These are phyloP conservation scores for Tylochromis polylepis DNA, from an alignment of 2,113 vertebrate genomes.

Conservation along the genomic window DNA sequence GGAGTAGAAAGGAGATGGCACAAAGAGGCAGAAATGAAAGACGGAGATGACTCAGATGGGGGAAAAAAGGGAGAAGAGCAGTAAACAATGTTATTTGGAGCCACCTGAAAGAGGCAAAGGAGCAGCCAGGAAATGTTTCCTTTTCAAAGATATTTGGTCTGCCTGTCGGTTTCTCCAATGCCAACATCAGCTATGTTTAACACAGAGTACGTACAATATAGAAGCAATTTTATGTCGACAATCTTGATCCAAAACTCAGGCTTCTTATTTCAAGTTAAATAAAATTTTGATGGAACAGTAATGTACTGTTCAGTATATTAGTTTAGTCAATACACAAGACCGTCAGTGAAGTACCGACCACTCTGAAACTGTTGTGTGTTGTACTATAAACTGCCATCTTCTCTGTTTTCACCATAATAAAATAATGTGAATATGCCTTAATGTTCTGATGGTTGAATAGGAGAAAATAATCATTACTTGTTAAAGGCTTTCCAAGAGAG, in stretches of 20 bases:
- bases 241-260: neutral
- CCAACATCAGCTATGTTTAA: neutral
- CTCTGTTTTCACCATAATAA: neutral
- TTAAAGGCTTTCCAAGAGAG: neutral
- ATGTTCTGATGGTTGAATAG: neutral
- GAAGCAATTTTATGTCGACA: neutral
- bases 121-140: neutral
- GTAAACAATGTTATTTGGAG: neutral
- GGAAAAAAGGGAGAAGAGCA: neutral
- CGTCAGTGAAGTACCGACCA: neutral
- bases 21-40: neutral
- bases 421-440: neutral
- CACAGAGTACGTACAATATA: neutral
- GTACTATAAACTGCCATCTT: neutral
- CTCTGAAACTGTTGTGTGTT: neutral
- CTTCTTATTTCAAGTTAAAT: neutral
- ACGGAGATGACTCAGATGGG: neutral
- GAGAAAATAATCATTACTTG: neutral
- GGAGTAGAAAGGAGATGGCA: neutral
- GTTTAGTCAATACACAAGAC: neutral
- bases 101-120: neutral
- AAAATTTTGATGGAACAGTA: neutral
- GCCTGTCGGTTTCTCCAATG: neutral
- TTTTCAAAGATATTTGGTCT: neutral
- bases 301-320: neutral